Base-by-base conservation (phyloP, 2,888 invertebrate species). In the Catocala sponsa region DNA sequence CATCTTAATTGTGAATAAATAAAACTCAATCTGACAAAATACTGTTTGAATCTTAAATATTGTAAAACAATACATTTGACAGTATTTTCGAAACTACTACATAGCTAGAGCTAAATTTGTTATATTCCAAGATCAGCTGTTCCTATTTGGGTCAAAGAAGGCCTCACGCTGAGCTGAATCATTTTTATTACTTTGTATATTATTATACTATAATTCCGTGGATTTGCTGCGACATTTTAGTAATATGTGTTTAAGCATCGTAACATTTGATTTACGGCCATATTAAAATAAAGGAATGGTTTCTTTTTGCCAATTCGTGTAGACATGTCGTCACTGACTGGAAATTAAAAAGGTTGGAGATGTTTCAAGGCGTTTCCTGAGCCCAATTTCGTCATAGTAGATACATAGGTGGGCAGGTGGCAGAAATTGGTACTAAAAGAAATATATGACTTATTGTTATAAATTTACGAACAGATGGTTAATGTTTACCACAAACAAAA, bases 121-220 rank as follows among this genome's bases (percentile, higher is more conserved):
- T 25, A 2, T 25, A 25, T 25, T 25, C 25, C 25, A 70, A 62
- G 58, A 67, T 65, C 55, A 70, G 65, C 63, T 74, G 72, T 70
- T 79, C 15, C 78, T 79, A 86, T 82, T 80, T 77, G 68, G 84
- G 85, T 84, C 83, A 86, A 59, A 59, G 63, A 73, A 62, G 51
- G 60, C 13, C 63, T 33, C 13, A 38, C 69, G 69, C 47, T 52
- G 25, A 12, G 42, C 50, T 62, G 70, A 70, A 63, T 65, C 63
- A 67, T 52, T 68, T 68, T 60, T 58, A 63, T 51, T 66, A 72
- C 67, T 43, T 63, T 49, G 46, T 61, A 58, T 63, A 59, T n/a
- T 13, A 50, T n/a, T 32, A 32, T 50, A 38, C 35, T 38, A 32
- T 35, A 35, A 50, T 60, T 56, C 55, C 52, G 50, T 44, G 25